These are phyloP conservation scores for Rana temporaria DNA, from an alignment of 2,113 vertebrate species.

Conservation along the genomic window DNA sequence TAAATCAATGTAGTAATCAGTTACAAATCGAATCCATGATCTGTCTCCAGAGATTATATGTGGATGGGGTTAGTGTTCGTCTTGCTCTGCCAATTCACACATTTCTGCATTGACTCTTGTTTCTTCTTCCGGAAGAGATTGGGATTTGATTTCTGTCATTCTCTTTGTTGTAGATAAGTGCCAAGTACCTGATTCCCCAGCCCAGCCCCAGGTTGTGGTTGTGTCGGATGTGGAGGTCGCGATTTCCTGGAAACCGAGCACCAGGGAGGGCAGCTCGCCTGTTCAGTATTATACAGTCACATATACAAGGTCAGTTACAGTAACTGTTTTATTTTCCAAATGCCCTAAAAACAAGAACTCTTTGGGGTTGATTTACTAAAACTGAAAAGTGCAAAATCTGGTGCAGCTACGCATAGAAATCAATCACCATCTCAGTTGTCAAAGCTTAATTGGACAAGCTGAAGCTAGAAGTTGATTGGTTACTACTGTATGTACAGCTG, in stretches of 20 bases:
- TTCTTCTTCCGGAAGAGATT: neutral
- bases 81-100: neutral
- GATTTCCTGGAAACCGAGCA: conserved; percentile 87
- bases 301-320: conserved; percentile 82
- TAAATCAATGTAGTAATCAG: conserved; percentile 31
- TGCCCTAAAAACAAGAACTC: too few species aligned
- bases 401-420: too few species aligned
- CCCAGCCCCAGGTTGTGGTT: conserved; percentile 78
- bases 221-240: conserved; percentile 93
- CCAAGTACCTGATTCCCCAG: conserved; percentile 82
- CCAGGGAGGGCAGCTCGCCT: conserved; percentile 80
- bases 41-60: neutral
- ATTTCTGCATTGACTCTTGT: neutral
- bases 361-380: too few species aligned
- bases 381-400: too few species aligned
- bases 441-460: too few species aligned
- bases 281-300: conserved; percentile 87
- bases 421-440: too few species aligned
- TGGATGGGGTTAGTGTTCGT: neutral
- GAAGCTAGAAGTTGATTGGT: too few species aligned
- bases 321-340: neutral
- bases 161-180: conserved; percentile 79
- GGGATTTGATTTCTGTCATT: conserved; percentile 7
- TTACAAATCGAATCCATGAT: neutral
- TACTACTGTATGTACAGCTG: too few species aligned